Base-by-base conservation (phyloP, 2,797 vertebrate genomes). In the Crypturellus tataupa region DNA sequence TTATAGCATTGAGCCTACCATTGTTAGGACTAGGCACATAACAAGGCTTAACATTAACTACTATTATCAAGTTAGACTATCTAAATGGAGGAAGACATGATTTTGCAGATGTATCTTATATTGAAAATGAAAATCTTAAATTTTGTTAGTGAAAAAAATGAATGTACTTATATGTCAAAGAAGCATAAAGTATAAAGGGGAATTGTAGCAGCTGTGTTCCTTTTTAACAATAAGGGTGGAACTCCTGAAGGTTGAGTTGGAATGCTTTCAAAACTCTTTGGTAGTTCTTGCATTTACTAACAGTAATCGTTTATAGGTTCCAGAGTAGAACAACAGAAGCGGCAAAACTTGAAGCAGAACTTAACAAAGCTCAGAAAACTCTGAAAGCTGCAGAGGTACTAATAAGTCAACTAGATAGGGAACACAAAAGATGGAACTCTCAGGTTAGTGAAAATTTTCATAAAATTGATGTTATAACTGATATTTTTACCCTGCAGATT, bases 301-400 rank as follows among this genome's bases (percentile, higher is more conserved):
- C 39, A 84, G 40, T 70, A 60, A 49, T 93, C 85, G 47, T 93
- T 93, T 77, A 31, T 85, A 99, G 99, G 95, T 99, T 99, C 97
- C 99, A 99, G 97, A 98, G 96, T 58, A 98, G 99, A 79, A 99
- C 99, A 44, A 98, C 99, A 69, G 99, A 99, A 97, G 99, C 99
- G 40, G 98, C 99, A 24, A 99, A 99, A 97, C 98, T 99, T 96
- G 99, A 99, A 97, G 98, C 98, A 31, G 99, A 99, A 84, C 98
- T 99, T 92, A 98, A 93, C 94, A 99, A 98, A 98, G 99, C 99
- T 85, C 99, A 99, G 87, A 98, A 99, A 94, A 99, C 99, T 0
- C 97, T 99, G 95, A 98, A 98, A 78, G 98, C 99, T 51, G 99
- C 99, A 25, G 98, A 99, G 92, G 97, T 98, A 75, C 97, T 99